phyloP scores from a whole-genome alignment of 2,113 vertebrate genomes.

The Pyrgilauda ruficollis region DNA sequence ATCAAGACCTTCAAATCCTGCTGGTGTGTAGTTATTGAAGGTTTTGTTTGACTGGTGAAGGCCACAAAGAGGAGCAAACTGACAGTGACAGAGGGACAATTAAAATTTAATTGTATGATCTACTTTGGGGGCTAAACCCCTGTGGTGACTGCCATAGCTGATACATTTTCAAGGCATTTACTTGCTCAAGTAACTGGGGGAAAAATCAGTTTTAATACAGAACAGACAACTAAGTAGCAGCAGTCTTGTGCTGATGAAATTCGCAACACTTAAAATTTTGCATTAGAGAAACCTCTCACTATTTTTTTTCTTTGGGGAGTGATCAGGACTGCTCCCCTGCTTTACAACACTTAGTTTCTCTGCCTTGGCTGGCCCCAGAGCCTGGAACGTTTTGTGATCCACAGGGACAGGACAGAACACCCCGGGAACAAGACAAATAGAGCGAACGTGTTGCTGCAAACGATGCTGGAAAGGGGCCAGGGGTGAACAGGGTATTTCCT shows the following conservation, averaged over 20 bases:
- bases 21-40: not conserved
- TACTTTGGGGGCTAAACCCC: not conserved
- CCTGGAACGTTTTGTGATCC: not conserved
- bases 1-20: not conserved
- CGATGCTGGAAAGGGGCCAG: not conserved
- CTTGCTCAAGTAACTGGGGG: not conserved
- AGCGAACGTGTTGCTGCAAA: not conserved
- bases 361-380: constrained; percentile 3
- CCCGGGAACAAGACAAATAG: not conserved
- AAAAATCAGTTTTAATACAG: not conserved
- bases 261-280: not conserved
- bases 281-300: rapidly evolving
- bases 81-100: not conserved
- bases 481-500: not conserved
- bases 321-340: not conserved
- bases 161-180: not conserved
- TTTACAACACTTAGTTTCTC: not conserved
- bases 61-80: not conserved
- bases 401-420: not conserved
- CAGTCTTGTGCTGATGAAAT: not conserved
- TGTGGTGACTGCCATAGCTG: not conserved
- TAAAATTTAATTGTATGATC: not conserved
- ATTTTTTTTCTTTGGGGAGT: not conserved
- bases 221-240: not conserved
- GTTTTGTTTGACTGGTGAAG: not conserved